Percentiles rank a stretch among this genome's conserved stretches.
Conservation (phyloP, 2,888 invertebrate species). For the Idaea dimidiata region DNA sequence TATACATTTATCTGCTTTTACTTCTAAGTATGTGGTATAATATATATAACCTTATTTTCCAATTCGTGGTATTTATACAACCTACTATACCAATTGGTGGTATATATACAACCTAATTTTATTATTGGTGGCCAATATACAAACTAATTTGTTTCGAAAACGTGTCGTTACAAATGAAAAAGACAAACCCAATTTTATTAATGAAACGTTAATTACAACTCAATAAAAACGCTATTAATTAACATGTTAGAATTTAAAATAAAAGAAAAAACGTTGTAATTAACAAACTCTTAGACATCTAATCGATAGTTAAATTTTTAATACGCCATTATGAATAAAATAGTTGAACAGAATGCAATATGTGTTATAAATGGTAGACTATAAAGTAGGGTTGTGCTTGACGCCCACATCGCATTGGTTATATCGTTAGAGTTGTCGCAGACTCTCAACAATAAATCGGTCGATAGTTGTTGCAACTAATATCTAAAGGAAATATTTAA, state of each 20-base stretch:
- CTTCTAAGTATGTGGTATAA: no score
- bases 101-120: no score
- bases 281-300: constrained; percentile 10
- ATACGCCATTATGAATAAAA: constrained; percentile 13
- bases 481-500: no score
- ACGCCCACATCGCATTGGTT: constrained; percentile 62
- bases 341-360: constrained; percentile 22
- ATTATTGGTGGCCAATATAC: no score
- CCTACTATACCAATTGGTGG: no score
- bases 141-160: no score
- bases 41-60: no score
- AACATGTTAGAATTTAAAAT: background rate
- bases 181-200: no score
- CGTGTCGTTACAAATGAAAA: no score
- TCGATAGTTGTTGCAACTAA: background rate
- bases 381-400: constrained; percentile 53
- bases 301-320: constrained; percentile 22
- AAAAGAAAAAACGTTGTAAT: background rate
- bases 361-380: constrained; percentile 41
- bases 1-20: no score
- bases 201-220: background rate
- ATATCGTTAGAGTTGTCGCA: background rate
- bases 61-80: no score
- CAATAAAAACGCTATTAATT: background rate
- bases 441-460: background rate